Conservation (phyloP, 2,888 invertebrate species). For the Petrophora chlorosata region DNA sequence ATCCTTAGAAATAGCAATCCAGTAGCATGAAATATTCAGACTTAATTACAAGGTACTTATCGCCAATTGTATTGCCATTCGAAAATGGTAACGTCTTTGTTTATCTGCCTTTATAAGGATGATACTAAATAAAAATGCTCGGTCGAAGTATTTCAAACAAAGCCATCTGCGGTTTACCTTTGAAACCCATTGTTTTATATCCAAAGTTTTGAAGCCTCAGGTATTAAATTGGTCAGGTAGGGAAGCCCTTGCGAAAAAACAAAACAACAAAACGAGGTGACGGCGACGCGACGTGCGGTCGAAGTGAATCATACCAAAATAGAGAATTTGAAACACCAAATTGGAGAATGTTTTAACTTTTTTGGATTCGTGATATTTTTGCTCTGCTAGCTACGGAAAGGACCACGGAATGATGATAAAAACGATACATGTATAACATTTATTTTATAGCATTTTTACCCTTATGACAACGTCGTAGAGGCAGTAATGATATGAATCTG, state of each 20-base stretch:
- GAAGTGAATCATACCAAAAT: background rate
- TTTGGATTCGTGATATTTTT: background rate
- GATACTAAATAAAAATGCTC: background rate
- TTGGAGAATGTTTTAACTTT: background rate
- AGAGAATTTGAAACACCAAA: slow-evolving; percentile 6
- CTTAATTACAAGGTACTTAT: too few relatives aligned
- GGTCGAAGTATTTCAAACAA: background rate
- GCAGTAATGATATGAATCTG: background rate
- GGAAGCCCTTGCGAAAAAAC: slow-evolving; percentile 10
- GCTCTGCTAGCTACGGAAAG: background rate
- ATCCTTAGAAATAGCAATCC: too few relatives aligned
- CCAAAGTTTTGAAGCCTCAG: slow-evolving; percentile 9
- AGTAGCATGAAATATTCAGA: too few relatives aligned
- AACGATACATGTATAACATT: background rate
- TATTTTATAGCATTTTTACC: too few relatives aligned
- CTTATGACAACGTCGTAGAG: background rate
- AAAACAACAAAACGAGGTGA: too few relatives aligned
- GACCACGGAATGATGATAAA: background rate
- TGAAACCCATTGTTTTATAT: background rate
- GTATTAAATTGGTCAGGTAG: slow-evolving; percentile 29
- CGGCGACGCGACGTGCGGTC: too few relatives aligned
- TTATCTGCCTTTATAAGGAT: background rate
- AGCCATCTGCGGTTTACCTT: background rate
- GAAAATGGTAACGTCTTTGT: background rate
- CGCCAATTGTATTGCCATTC: too few relatives aligned